Percentiles rank a stretch among this genome's conserved stretches.
phyloP scores from a whole-genome alignment of 2,797 vertebrate genomes.

The Micropoecilia bifurca region DNA sequence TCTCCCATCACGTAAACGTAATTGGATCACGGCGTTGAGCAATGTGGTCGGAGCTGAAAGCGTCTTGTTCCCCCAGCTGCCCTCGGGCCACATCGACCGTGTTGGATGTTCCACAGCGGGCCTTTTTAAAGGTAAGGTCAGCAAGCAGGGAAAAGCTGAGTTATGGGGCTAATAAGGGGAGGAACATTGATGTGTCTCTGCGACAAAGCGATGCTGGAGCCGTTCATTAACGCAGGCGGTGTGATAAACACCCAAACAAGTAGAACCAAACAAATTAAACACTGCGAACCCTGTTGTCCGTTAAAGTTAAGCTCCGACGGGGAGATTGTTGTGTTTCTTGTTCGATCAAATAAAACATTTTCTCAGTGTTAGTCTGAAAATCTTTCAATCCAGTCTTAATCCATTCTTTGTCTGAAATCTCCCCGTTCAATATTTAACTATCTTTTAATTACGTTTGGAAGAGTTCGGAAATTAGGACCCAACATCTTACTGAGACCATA shows the following conservation, averaged over 20 bases:
- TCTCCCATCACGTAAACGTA: not conserved
- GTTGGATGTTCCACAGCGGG: conserved; percentile 25
- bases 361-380: not conserved
- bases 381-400: not conserved
- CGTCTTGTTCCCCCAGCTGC: conserved; percentile 45
- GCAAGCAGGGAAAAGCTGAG: conserved; percentile 51
- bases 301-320: conserved; percentile 11
- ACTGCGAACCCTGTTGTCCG: conserved; percentile 10
- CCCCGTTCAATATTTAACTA: not conserved
- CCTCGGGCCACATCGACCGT: conserved; percentile 60
- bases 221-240: conserved; percentile 45
- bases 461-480: not conserved
- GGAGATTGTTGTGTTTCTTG: conserved; percentile 9
- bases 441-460: not conserved
- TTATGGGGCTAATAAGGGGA: conserved; percentile 76
- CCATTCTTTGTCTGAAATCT: not conserved
- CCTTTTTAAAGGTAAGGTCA: conserved; percentile 53
- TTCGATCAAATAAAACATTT: not conserved
- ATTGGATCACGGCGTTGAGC: conserved; percentile 46
- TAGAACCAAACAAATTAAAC: conserved; percentile 14
- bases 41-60: not conserved
- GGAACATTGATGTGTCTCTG: conserved; percentile 51
- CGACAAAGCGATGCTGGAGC: conserved; percentile 46
- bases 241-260: conserved; percentile 37
- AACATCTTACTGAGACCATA: not conserved